Conservation (phyloP, 2,113 vertebrate species). For the Lampris incognitus region DNA sequence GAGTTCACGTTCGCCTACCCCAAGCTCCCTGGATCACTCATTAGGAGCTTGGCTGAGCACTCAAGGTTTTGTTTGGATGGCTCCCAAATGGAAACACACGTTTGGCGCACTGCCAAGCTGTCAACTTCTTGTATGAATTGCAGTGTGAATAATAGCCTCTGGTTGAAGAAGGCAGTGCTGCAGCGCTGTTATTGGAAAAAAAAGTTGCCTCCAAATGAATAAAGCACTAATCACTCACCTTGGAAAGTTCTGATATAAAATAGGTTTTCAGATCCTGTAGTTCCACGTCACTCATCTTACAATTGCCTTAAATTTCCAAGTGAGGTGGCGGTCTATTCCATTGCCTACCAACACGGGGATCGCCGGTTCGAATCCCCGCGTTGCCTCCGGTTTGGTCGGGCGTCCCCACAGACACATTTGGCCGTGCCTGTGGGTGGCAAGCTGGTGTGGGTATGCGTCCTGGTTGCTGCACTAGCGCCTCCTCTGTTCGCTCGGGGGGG, state of each 20-base stretch:
- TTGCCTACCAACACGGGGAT: too few species aligned
- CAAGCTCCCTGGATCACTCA: conserved; percentile 64
- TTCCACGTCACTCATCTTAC: not conserved
- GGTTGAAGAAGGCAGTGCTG: conserved; percentile 24
- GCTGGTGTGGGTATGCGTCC: too few species aligned
- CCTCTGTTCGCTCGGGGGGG: too few species aligned
- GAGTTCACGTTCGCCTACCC: conserved; percentile 61
- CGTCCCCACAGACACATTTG: too few species aligned
- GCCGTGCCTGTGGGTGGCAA: too few species aligned
- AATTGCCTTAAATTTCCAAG: too few species aligned
- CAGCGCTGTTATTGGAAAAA: conserved; percentile 32
- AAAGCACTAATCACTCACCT: conserved; percentile 47
- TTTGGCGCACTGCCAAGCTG: conserved; percentile 70
- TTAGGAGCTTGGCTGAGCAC: conserved; percentile 68
- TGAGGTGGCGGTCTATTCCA: too few species aligned
- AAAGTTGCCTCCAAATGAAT: conserved; percentile 40
- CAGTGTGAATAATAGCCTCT: conserved; percentile 61
- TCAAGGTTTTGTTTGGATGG: conserved; percentile 75
- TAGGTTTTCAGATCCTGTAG: conserved; percentile 1
- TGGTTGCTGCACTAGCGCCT: too few species aligned
- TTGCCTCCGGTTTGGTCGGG: too few species aligned
- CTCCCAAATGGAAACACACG: conserved; percentile 78
- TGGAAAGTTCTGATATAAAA: conserved; percentile 23
- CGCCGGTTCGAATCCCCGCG: too few species aligned
- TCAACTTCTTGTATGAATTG: conserved; percentile 64